Percentiles rank a stretch among this genome's conserved stretches.
phyloP scores from a whole-genome alignment of 2,113 vertebrate genomes.

The Poeciliopsis prolifica region DNA sequence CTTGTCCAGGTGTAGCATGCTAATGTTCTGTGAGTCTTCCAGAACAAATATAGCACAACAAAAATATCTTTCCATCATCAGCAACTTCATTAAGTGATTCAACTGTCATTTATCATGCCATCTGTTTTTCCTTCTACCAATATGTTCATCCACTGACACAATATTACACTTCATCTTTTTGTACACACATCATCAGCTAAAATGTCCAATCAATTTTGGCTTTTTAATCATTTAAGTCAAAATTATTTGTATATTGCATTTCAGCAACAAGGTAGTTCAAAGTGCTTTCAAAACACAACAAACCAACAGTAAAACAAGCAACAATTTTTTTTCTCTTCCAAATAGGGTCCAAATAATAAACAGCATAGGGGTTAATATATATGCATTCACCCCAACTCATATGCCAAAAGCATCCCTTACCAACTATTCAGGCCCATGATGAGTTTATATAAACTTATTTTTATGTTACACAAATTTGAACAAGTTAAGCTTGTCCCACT shows the following conservation, averaged over 20 bases:
- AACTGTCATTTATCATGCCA: slow-evolving; percentile 7
- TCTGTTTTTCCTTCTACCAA: slow-evolving; percentile 17
- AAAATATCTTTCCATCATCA: slow-evolving; percentile 20
- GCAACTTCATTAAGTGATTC: not conserved
- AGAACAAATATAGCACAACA: not conserved
- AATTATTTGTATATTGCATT: too few relatives aligned
- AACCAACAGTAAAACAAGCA: too few relatives aligned
- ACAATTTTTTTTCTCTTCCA: too few relatives aligned
- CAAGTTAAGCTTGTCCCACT: not conserved
- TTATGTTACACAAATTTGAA: not conserved
- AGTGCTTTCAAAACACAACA: too few relatives aligned
- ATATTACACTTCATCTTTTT: not conserved
- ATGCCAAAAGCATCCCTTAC: too few relatives aligned
- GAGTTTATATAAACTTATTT: not conserved
- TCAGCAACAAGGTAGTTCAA: too few relatives aligned
- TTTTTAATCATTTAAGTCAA: not conserved
- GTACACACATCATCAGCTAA: not conserved
- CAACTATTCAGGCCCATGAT: not conserved
- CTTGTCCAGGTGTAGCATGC: slow-evolving; percentile 24
- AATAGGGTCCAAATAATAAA: too few relatives aligned
- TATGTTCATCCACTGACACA: slow-evolving; percentile 6
- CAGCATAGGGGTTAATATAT: too few relatives aligned
- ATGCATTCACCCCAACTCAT: too few relatives aligned
- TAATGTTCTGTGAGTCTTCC: slow-evolving; percentile 26
- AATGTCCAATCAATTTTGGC: not conserved